Evolutionary conservation across 2,888 invertebrate genomes (phyloP).

Genomic region (Carpatolechia fugitivella): DNA sequence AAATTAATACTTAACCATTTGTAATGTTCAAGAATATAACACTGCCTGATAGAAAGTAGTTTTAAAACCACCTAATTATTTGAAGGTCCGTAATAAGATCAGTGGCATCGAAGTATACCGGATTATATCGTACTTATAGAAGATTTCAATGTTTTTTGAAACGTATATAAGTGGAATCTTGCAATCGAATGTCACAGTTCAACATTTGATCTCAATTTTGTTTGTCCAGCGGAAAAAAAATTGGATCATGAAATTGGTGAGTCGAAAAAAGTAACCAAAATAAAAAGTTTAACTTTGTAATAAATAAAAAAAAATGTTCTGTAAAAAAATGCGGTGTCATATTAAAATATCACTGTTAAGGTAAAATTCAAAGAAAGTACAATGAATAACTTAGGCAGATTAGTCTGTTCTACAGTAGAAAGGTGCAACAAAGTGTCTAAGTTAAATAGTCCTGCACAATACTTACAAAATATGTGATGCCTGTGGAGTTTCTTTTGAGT

Average conservation of each 20-base stretch:
- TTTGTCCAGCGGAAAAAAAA: neutral
- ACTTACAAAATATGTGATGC: too few relatives aligned
- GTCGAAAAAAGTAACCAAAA: neutral
- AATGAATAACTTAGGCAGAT: too few relatives aligned
- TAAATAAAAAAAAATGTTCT: too few relatives aligned
- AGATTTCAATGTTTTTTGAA: slow-evolving; percentile 35
- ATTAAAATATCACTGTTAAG: too few relatives aligned
- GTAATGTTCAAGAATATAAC: slow-evolving; percentile 13
- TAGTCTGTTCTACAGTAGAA: too few relatives aligned
- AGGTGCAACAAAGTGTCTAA: too few relatives aligned
- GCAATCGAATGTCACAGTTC: slow-evolving; percentile 42
- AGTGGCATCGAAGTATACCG: slow-evolving; percentile 39
- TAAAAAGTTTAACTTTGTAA: too few relatives aligned
- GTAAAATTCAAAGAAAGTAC: too few relatives aligned
- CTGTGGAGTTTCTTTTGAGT: too few relatives aligned
- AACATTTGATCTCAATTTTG: slow-evolving; percentile 18
- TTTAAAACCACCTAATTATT: slow-evolving; percentile 29
- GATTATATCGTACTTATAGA: slow-evolving; percentile 32
- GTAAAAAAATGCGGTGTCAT: too few relatives aligned
- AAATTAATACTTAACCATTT: neutral
- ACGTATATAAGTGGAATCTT: slow-evolving; percentile 50
- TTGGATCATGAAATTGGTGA: slow-evolving; percentile 3
- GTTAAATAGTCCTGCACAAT: too few relatives aligned
- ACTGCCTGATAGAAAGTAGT: slow-evolving; percentile 9
- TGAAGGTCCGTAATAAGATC: slow-evolving; percentile 39